phyloP scores from a whole-genome alignment of 2,113 vertebrate genomes.

The Artemisiospiza belli region DNA sequence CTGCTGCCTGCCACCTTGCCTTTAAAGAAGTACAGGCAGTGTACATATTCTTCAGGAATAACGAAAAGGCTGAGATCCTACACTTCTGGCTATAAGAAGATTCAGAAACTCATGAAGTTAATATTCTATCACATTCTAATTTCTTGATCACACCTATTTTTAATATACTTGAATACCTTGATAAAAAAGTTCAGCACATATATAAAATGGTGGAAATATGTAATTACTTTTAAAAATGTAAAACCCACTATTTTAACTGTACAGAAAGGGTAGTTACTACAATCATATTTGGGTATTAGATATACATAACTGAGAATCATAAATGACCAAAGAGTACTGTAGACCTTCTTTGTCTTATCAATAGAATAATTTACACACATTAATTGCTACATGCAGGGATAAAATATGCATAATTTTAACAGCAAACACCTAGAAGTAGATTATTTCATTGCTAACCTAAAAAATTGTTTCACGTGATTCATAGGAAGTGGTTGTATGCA shows the following conservation, averaged over 20 bases:
- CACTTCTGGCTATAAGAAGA: not conserved
- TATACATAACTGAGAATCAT: not conserved
- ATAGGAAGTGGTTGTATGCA: not conserved
- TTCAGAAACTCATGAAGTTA: not conserved
- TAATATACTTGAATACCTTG: not conserved
- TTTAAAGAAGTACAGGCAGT: not conserved
- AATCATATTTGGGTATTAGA: not conserved
- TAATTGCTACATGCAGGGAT: not conserved
- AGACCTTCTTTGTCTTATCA: not conserved
- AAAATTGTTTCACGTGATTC: not conserved
- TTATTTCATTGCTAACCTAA: fast-evolving
- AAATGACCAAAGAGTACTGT: not conserved
- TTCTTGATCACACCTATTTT: not conserved
- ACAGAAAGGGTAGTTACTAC: not conserved
- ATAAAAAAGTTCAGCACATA: not conserved
- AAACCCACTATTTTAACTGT: not conserved
- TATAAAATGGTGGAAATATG: not conserved
- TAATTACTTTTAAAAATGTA: not conserved
- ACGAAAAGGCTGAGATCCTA: not conserved
- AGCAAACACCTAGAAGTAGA: not conserved
- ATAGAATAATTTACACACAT: not conserved
- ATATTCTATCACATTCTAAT: not conserved
- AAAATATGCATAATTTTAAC: not conserved
- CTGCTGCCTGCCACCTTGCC: not conserved
- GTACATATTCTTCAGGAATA: not conserved